Evolutionary conservation across 2,797 vertebrate genomes (phyloP), one percentile per base, ranked within the genome.

Genomic region (Poecile montanus): DNA sequence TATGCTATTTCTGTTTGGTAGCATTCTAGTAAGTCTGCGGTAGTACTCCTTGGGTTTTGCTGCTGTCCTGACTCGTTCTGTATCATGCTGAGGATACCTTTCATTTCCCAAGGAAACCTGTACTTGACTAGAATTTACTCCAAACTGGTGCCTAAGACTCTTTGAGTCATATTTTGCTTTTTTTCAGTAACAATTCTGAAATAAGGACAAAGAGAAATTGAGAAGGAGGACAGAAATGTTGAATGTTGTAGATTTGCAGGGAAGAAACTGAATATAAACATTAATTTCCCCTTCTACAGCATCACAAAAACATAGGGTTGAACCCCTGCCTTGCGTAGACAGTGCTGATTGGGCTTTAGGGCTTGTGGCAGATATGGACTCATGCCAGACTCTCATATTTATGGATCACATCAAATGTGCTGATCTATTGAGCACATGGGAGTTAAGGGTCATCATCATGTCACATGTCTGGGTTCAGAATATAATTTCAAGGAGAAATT

Each of bases 121-220:
- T 51, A 54, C 16, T 30, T 36, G 14, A 34, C 45, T 82, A 67
- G 63, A 82, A 85, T 30, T 51, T 79, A 30, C 1, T 68, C 23
- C 53, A 80, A 7, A 68, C 12, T 51, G 25, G 14, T 78, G 13
- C 62, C 29, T 74, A 34, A 47, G 73, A 72, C 13, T 45, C 44
- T 53, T 48, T 9, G 47, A 60, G 61, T 45, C 17, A 25, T 42
- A 30, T 84, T 89, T 78, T 94, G 40, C 16, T n/a, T 70, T 89
- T 91, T 82, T 79, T 63, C 27, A 32, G n/a, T 61, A 38, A 21
- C 30, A 32, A 45, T 91, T 79, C 85, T 79, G 45, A 91, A 85
- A 45, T 65, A 72, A 85, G 19, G 30, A 36, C 53, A 60, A 51
- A 76, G 27, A 53, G 36, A 53, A 82, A 76, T 57, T 29, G n/a